Conservation (phyloP, 2,797 vertebrate genomes). For the Simalia tracyae region DNA sequence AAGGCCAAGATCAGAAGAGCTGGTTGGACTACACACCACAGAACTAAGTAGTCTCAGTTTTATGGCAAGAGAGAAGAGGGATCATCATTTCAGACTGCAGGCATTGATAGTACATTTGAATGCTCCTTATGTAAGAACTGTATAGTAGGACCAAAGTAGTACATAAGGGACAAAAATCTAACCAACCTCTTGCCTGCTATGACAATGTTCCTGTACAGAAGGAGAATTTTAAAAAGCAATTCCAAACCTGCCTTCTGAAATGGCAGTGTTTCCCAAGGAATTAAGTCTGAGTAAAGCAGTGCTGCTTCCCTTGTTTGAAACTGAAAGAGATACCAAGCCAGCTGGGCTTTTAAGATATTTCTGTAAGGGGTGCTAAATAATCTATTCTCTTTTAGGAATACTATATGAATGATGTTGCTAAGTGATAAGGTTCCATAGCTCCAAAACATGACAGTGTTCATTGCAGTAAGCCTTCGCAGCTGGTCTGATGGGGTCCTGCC, state of each 20-base stretch:
- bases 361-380: not conserved
- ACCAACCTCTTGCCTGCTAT: not conserved
- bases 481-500: not conserved
- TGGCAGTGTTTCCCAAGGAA: not conserved
- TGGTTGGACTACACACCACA: not conserved
- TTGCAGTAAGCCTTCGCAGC: conserved; percentile 11
- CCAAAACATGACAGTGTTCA: not conserved
- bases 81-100: not conserved
- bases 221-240: not conserved
- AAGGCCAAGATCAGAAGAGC: not conserved
- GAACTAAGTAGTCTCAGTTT: not conserved
- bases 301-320: not conserved
- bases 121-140: not conserved
- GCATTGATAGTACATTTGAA: not conserved
- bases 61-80: not conserved
- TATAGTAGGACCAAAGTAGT: not conserved
- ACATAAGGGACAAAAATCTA: not conserved
- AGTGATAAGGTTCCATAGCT: not conserved
- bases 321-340: not conserved
- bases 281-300: not conserved
- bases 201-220: not conserved
- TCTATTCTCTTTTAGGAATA: not conserved
- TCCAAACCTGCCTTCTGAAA: not conserved
- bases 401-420: not conserved
- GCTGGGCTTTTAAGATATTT: not conserved